Base-by-base conservation (phyloP, 2,888 invertebrate genomes). In the Schrankia costaestrigalis region DNA sequence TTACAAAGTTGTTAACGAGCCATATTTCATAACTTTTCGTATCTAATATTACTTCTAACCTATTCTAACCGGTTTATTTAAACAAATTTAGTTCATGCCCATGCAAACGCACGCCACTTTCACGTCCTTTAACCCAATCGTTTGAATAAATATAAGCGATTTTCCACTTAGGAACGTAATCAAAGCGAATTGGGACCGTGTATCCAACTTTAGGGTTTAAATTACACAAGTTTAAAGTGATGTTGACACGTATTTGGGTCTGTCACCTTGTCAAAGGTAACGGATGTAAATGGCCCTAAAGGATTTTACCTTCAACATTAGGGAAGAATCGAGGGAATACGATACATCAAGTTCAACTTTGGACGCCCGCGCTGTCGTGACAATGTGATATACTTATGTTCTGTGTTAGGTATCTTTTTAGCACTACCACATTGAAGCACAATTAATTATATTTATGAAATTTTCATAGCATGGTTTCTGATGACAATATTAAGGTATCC, bases 151-250 rank as follows among this genome's bases (percentile, higher is more conserved):
- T 55, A 45, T 53, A 47, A 48, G 23, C 47, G 54, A 53, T 53
- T 48, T 50, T 46, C 54, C 34, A 48, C 46, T 51, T 45, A 41
- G 29, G 40, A 35, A 30, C 40, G 56, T 37, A 53, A 56, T 53
- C 47, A 54, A 54, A 56, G 51, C 44, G 32, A 48, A 54, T 38
- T 41, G 47, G 46, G 35, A 25, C 34, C 34, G 34, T 35, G 41
- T 36, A 38, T 25, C 34, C 33, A 50, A 53, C 43, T 56, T 56
- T 46, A 45, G 44, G 50, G 51, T 51, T 42, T 46, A 56, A 53
- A 54, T 56, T 51, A 54, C 54, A 56, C 41, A 56, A 56, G 51
- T 56, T 56, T 51, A 45, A 56, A 56, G 54, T 51, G 56, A 43
- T 51, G 50, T 56, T 51, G 47, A 46, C 51, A 54, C 54, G 51